A percentile compares a stretch with the other conserved stretches of the same genome.
phyloP scores from a whole-genome alignment of 2,113 vertebrate species.

The Forbesichthys papilliferus region DNA sequence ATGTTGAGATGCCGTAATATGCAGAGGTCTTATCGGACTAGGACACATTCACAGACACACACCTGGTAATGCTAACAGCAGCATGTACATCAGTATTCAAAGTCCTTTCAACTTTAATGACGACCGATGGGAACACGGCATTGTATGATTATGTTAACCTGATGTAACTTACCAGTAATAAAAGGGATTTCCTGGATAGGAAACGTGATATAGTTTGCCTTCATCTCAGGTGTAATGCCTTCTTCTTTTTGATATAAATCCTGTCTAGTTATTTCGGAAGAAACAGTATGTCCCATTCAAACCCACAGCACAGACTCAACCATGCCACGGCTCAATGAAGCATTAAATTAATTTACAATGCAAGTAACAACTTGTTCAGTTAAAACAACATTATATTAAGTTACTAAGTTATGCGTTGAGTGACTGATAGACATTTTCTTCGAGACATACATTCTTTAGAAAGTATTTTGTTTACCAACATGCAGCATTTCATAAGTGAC shows the following conservation, averaged over 20 bases:
- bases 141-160: conserved; percentile 1
- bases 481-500: too few relatives aligned
- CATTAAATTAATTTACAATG: not conserved
- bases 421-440: too few relatives aligned
- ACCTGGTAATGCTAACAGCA: not conserved
- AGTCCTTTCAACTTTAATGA: conserved; percentile 7
- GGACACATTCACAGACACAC: conserved; percentile 7
- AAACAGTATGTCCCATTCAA: not conserved
- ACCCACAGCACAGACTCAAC: not conserved
- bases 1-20: not conserved
- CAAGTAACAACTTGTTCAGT: not conserved
- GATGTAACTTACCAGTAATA: conserved; percentile 15
- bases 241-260: not conserved
- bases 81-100: conserved; percentile 2
- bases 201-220: not conserved
- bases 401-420: too few relatives aligned
- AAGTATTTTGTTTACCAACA: too few relatives aligned
- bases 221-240: conserved; percentile 18
- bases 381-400: not conserved
- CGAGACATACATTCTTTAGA: too few relatives aligned
- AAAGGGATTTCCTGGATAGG: not conserved
- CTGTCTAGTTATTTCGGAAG: not conserved
- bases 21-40: conserved; percentile 1
- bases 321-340: not conserved
- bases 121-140: conserved; percentile 12